These are phyloP conservation scores for Drosophila kohkoa DNA, from an alignment of 1,140 invertebrate genomes.

Conservation along the genomic window DNA sequence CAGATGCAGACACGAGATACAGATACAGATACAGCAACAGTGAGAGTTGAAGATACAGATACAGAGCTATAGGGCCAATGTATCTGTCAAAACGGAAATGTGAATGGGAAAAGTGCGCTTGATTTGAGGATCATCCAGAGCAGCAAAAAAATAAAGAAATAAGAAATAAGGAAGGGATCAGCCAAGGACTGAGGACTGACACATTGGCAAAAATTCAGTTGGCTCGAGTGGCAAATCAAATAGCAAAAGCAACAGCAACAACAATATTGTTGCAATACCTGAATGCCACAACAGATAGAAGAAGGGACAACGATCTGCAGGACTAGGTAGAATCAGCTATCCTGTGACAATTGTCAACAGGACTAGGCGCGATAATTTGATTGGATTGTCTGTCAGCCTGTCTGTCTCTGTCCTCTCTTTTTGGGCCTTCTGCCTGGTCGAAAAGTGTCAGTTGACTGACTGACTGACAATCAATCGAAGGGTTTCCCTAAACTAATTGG, in stretches of 20 bases:
- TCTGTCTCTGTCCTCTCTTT: neutral
- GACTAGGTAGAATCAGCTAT: conserved; percentile 29
- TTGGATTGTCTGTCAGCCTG: conserved; percentile 78
- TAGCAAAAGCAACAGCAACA: conserved; percentile 37
- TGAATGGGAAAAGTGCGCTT: conserved; percentile 79
- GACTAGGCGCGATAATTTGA: conserved; percentile 84
- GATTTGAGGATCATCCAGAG: conserved; percentile 80
- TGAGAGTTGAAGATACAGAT: conserved; percentile 22
- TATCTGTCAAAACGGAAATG: conserved; percentile 82
- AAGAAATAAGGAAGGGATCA: conserved; percentile 25
- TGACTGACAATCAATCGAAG: conserved; percentile 71
- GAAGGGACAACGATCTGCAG: neutral
- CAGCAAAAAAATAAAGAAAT: conserved; percentile 30
- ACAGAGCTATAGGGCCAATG: conserved; percentile 59
- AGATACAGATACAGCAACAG: conserved; percentile 34
- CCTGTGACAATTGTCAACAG: conserved; percentile 71
- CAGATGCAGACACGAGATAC: conserved; percentile 38
- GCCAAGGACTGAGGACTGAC: conserved; percentile 10
- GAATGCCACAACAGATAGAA: conserved; percentile 30
- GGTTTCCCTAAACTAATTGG: conserved; percentile 79
- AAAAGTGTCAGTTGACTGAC: conserved; percentile 79
- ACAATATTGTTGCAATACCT: conserved; percentile 67
- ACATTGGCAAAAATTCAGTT: conserved; percentile 37
- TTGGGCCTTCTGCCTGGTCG: neutral
- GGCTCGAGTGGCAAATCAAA: conserved; percentile 67